Percentiles rank a stretch among this genome's conserved stretches.
phyloP scores from a whole-genome alignment of 2,797 vertebrate species.

The Loris lydekkerianus region DNA sequence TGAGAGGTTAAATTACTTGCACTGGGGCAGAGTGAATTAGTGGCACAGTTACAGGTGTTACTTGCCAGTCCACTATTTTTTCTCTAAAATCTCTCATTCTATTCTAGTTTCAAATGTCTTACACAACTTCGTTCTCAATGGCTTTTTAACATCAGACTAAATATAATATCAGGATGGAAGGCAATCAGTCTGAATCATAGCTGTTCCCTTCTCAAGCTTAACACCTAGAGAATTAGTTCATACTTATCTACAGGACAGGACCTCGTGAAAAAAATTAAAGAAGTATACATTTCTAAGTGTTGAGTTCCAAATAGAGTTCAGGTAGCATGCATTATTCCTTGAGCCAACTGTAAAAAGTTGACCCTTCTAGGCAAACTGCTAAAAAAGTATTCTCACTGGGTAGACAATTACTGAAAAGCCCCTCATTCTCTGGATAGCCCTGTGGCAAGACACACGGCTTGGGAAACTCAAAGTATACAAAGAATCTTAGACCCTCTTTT shows the following conservation, averaged over 20 bases:
- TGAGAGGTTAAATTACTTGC: neutral
- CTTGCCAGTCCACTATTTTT: neutral
- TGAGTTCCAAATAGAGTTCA: conserved; percentile 45
- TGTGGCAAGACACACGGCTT: neutral
- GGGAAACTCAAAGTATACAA: neutral
- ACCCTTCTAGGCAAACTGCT: neutral
- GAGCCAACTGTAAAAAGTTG: neutral
- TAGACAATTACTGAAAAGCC: neutral
- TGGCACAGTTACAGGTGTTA: neutral
- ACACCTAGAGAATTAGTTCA: neutral
- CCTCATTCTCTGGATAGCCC: neutral
- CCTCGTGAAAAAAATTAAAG: neutral
- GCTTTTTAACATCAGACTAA: conserved; percentile 57
- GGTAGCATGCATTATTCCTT: neutral
- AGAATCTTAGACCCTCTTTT: neutral
- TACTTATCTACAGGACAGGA: neutral
- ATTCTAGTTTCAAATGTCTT: conserved; percentile 38
- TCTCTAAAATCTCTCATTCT: conserved; percentile 46
- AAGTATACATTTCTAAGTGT: neutral
- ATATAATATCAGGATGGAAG: neutral
- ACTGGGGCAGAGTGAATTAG: neutral
- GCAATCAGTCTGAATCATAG: conserved; percentile 20
- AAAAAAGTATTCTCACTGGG: neutral
- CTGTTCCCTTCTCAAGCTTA: neutral
- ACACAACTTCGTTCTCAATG: conserved; percentile 25